Conservation (phyloP, 2,113 vertebrate genomes). For the Erpornis zantholeuca region DNA sequence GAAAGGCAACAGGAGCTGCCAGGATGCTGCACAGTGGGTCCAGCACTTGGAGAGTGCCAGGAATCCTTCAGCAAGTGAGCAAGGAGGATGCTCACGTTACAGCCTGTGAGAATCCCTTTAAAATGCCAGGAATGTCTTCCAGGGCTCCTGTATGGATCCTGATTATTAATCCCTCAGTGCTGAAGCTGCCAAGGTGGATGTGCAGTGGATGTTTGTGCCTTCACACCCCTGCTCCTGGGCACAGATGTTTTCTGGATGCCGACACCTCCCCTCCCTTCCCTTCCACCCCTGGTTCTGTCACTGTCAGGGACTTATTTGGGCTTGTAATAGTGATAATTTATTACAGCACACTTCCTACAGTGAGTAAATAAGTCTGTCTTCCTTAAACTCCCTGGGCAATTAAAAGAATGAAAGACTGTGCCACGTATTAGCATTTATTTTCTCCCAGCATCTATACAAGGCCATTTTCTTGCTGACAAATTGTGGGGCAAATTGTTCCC, state of each 20-base stretch:
- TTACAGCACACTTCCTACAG: slow-evolving; percentile 74
- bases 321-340: slow-evolving; percentile 76
- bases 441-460: slow-evolving; percentile 73
- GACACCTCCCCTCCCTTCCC: not conserved
- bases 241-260: not conserved
- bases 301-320: slow-evolving; percentile 64
- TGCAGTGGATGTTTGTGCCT: not conserved
- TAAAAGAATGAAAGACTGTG: slow-evolving; percentile 79
- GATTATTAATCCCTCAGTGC: not conserved
- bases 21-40: not conserved
- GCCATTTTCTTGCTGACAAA: slow-evolving; percentile 80
- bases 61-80: not conserved
- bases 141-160: not conserved
- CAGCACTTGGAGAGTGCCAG: rapidly evolving
- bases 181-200: not conserved
- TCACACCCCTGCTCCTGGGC: not conserved
- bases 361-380: slow-evolving; percentile 84
- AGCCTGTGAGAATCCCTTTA: not conserved
- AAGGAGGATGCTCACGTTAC: rapidly evolving
- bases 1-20: too few species aligned
- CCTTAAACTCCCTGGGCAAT: slow-evolving; percentile 80
- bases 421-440: slow-evolving; percentile 77
- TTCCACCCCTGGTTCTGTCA: slow-evolving; percentile 32
- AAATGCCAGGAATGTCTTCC: not conserved
- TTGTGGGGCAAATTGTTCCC: slow-evolving; percentile 76